phyloP scores from a whole-genome alignment of 2,113 vertebrate species.

The Crotalus horridus region DNA sequence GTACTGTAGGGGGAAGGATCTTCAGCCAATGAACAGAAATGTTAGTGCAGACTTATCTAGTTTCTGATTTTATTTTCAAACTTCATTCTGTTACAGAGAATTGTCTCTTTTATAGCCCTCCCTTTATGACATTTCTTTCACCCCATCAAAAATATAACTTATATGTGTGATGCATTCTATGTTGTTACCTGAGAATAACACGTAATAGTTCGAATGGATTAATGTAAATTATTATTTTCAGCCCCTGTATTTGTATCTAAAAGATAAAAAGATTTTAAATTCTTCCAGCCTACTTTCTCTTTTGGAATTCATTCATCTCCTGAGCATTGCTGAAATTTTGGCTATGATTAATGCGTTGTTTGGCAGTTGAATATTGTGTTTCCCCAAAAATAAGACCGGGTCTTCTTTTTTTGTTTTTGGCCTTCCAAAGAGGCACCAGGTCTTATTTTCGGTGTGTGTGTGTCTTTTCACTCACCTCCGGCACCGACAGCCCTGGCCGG shows the following conservation, averaged over 20 bases:
- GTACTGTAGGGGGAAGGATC: background rate
- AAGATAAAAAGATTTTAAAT: background rate
- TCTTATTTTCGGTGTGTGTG: no score
- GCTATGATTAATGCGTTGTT: background rate
- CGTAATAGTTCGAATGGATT: background rate
- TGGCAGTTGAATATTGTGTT: background rate
- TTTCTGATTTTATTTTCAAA: background rate
- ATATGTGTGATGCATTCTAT: background rate
- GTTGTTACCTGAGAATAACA: background rate
- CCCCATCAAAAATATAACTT: no score
- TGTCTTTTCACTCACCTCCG: no score
- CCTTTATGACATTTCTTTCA: no score
- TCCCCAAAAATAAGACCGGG: no score
- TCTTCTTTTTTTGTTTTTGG: no score
- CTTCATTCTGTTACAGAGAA: background rate
- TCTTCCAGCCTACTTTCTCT: background rate
- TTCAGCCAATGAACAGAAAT: background rate
- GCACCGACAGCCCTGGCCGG: no score
- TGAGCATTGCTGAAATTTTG: background rate
- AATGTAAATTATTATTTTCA: background rate
- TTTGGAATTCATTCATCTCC: background rate
- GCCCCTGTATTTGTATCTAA: background rate
- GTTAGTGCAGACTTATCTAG: background rate
- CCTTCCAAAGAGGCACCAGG: no score
- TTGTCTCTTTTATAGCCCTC: background rate